Base-by-base conservation (phyloP, 1,140 invertebrate genomes). In the Micrasema minimum region DNA sequence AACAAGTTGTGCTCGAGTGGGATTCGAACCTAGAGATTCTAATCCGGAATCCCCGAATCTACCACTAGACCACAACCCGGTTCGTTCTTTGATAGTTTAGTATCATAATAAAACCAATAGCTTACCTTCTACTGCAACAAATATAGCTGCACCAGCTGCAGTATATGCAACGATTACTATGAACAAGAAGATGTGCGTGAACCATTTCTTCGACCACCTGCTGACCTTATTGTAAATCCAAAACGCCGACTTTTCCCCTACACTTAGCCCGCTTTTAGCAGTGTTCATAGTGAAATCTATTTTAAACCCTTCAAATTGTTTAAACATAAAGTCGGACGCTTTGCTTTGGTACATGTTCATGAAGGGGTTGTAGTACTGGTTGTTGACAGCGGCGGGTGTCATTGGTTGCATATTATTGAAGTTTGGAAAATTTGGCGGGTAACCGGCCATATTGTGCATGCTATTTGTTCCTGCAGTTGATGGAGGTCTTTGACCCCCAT, bases 161-260 rank as follows among this genome's bases (percentile, higher is more conserved):
- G 90, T 95, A 79, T 95, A 96, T 5, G 90, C 81, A 23, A 90
- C 81, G 31, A 96, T 87, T 72, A 95, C 88, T 62, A 92, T 77
- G 74, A 92, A 88, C 66, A 96, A 86, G 80, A 96, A 94, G 37
- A 94, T 88, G 83, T 96, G 94, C 7, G 93, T 95, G 79, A 96
- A 95, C 93, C 93, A 96, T 71, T 88, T 88, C 76, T 89, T 90
- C 0, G 92, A 95, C 85, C 90, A 90, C 11, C 87, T 83, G 78
- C 90, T 90, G 45, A 93, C 81, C 82, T 92, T 94, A 70, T 90
- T 89, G 77, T 93, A 93, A 51, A 93, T 80, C 87, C 91, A 93
- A 77, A 90, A 92, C 0, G 90, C 91, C 69, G 88, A 88, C 78
- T 93, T 94, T 80, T 95, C 92, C 14, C 93, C 93, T 22, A 90